Base-by-base conservation (phyloP, 2,888 invertebrate species). In the Fragum fragum region DNA sequence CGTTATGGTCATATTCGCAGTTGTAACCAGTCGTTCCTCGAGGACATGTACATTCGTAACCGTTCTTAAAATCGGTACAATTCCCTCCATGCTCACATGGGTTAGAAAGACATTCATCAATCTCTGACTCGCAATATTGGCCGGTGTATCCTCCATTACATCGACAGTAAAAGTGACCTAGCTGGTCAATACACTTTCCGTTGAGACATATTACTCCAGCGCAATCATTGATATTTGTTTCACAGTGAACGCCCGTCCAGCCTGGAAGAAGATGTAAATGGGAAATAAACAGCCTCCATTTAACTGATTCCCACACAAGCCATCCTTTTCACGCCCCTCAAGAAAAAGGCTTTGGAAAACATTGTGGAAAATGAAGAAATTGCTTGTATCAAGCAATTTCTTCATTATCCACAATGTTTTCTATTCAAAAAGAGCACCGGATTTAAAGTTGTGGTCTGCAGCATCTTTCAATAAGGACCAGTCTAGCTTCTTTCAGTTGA, bases 41-140 rank as follows among this genome's bases (percentile, higher is more conserved):
- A 0, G 86, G 90, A 86, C 92, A 92, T 16, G 86, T 81, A 72
- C 92, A 92, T 71, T 92, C 90, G 42, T 90, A 92, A 1, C 83
- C 81, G 52, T 88, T 83, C 97, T 94, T 98, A 97, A 87, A 98
- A 95, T 99, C 98, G 87, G 98, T 95, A 92, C 99, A 99, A 69
- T 98, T 98, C 77, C 98, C 99, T 87, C 98, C 98, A 95, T 99
- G 98, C 93, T 97, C 97, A 94, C 99, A 99, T 0, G 99, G 99
- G 94, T 98, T 98, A 98, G 88, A 83, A 28, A 73, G 85, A 86
- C 98, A 99, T 0, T 98, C 98, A 94, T 98, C 97, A 86, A 98
- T 95, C 82, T 98, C 97, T 80, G 97, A 96, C 91, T 98, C 97
- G 94, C 99, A 99, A 93, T 97, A 97, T 23, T 96, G 95, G 0